These are phyloP conservation scores for Pomatostomus ruficeps DNA, from an alignment of 2,113 vertebrate genomes.

Conservation along the genomic window DNA sequence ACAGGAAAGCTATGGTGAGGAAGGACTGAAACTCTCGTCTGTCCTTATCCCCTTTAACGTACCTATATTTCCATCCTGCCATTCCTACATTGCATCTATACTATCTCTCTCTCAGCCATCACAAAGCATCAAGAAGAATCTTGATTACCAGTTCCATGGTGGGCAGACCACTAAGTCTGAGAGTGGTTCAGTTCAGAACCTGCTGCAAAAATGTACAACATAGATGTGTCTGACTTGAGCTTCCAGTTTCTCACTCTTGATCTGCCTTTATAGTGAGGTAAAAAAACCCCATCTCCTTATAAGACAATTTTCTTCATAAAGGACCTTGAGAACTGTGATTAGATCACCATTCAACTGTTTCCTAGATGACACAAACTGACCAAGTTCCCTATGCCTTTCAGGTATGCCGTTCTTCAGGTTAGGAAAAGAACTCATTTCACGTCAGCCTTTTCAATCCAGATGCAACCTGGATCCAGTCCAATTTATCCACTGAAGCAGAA, in stretches of 20 bases:
- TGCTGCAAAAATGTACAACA: background rate
- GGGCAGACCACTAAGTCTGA: background rate
- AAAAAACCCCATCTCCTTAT: background rate
- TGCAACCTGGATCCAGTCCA: background rate
- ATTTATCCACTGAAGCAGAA: background rate
- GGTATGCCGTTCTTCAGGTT: background rate
- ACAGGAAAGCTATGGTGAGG: background rate
- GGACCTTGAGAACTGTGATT: background rate
- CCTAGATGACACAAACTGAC: background rate
- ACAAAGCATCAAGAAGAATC: background rate
- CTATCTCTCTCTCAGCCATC: background rate
- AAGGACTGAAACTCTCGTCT: background rate
- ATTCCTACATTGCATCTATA: background rate
- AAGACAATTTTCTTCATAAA: background rate
- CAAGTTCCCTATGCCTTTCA: background rate
- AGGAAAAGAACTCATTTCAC: background rate
- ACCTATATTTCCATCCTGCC: background rate
- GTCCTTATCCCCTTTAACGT: background rate
- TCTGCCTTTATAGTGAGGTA: background rate
- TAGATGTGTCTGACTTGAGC: background rate
- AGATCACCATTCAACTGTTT: background rate
- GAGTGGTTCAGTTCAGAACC: background rate
- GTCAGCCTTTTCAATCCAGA: background rate
- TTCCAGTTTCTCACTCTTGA: background rate
- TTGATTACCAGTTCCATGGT: background rate